Conservation (phyloP, 1,140 invertebrate species). For the Choristoneura fumiferana region DNA sequence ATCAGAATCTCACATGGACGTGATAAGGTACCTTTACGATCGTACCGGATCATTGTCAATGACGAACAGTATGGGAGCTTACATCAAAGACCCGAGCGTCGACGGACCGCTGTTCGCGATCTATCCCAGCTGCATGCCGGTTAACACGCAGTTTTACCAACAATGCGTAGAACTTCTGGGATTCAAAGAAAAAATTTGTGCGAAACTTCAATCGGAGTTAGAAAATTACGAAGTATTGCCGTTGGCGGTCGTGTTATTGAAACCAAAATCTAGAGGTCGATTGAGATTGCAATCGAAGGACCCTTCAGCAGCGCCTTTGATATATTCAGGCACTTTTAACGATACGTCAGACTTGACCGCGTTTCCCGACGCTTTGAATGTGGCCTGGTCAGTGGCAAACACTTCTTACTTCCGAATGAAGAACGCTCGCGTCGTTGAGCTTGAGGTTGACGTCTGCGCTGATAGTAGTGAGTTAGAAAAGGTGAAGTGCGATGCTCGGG, state of each 20-base stretch:
- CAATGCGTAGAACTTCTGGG: conserved; percentile 39
- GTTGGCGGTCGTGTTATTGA: conserved; percentile 52
- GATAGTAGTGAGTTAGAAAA: conserved; percentile 22
- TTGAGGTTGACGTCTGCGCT: conserved; percentile 37
- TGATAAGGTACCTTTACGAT: conserved; percentile 55
- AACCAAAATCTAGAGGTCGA: conserved; percentile 63
- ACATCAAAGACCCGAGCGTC: conserved; percentile 33
- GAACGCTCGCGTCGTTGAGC: conserved; percentile 44
- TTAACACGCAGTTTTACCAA: conserved; percentile 30
- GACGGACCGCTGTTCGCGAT: conserved; percentile 56
- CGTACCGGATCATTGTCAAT: conserved; percentile 37
- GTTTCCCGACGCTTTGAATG: conserved; percentile 41
- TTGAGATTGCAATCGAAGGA: conserved; percentile 79
- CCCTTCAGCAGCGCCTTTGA: conserved; percentile 82
- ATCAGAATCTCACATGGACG: conserved; percentile 34
- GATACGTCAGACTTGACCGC: conserved; percentile 72
- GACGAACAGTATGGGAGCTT: conserved; percentile 47
- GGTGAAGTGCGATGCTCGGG: conserved; percentile 36
- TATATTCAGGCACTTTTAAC: conserved; percentile 84
- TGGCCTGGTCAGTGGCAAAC: conserved; percentile 38
- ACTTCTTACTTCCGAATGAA: conserved; percentile 48
- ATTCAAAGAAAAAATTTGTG: conserved; percentile 45
- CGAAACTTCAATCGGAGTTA: conserved; percentile 37
- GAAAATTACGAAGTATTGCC: conserved; percentile 39
- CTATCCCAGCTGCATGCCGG: conserved; percentile 50